These are phyloP conservation scores for Diaphora mendica DNA, from an alignment of 2,888 invertebrate genomes.

Conservation along the genomic window DNA sequence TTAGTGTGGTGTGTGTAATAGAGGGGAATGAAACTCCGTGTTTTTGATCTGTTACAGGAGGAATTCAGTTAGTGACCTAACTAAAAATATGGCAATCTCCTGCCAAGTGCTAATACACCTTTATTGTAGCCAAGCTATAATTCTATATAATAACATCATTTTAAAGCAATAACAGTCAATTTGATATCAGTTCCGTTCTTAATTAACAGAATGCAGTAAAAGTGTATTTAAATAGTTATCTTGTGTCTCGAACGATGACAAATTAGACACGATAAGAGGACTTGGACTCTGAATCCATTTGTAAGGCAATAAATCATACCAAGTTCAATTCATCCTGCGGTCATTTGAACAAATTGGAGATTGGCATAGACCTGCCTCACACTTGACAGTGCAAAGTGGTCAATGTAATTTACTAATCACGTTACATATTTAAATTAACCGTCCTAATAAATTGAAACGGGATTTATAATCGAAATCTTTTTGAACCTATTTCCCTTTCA, in stretches of 20 bases:
- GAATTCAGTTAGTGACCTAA: no score
- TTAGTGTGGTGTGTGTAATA: no score
- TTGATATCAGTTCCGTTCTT: slow-evolving; percentile 26
- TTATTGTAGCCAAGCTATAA: background rate
- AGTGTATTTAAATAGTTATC: slow-evolving; percentile 47
- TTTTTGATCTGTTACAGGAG: no score
- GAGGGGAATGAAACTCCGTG: no score
- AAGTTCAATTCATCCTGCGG: slow-evolving; percentile 5
- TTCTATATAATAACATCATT: slow-evolving; percentile 11
- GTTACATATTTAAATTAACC: background rate
- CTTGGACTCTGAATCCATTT: slow-evolving; percentile 51
- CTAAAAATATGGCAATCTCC: background rate
- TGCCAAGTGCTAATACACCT: background rate
- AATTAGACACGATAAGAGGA: slow-evolving; percentile 49
- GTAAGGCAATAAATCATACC: slow-evolving; percentile 12
- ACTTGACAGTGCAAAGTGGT: background rate
- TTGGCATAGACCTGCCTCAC: background rate
- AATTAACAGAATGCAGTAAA: slow-evolving; percentile 28
- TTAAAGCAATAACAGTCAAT: slow-evolving; percentile 26
- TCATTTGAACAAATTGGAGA: background rate
- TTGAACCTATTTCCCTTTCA: no score
- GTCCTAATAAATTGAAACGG: background rate
- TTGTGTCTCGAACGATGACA: slow-evolving; percentile 51
- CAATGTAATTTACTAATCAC: background rate
- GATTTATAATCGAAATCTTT: background rate